Conservation (phyloP, 2,888 invertebrate genomes). For the Orthosia gothica region DNA sequence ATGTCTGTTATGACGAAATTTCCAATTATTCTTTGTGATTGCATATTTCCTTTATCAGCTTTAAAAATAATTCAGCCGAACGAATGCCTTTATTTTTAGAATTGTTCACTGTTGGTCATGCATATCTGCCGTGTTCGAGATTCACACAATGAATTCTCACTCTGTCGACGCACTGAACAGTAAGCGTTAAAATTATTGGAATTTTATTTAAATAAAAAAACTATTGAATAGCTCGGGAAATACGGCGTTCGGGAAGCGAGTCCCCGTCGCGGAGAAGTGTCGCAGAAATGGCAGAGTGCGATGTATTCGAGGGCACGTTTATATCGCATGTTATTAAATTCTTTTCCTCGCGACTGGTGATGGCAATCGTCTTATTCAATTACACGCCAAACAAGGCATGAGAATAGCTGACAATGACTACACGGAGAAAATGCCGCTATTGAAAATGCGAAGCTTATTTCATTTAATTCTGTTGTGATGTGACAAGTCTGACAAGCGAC, state of each 20-base stretch:
- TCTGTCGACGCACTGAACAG: slow-evolving; percentile 76
- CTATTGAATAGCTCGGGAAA: slow-evolving; percentile 71
- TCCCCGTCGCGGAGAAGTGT: slow-evolving; percentile 60
- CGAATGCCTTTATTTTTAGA: slow-evolving; percentile 65
- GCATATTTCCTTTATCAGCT: slow-evolving; percentile 60
- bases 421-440: slow-evolving; percentile 81
- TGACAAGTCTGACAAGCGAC: slow-evolving; percentile 71
- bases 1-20: slow-evolving; percentile 53
- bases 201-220: slow-evolving; percentile 85
- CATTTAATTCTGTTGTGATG: slow-evolving; percentile 79
- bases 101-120: slow-evolving; percentile 62
- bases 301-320: slow-evolving; percentile 77
- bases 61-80: slow-evolving; percentile 60
- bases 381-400: slow-evolving; percentile 87
- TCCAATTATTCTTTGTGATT: slow-evolving; percentile 56
- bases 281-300: slow-evolving; percentile 72
- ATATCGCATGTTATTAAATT: slow-evolving; percentile 89
- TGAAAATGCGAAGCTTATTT: slow-evolving; percentile 85
- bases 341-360: slow-evolving; percentile 84
- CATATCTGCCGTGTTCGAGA: slow-evolving; percentile 51
- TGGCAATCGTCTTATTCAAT: slow-evolving; percentile 89
- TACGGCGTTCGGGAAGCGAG: slow-evolving; percentile 59
- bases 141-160: slow-evolving; percentile 76
- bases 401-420: slow-evolving; percentile 87
- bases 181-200: slow-evolving; percentile 82